Evolutionary conservation across 1,140 invertebrate genomes (phyloP).

Genomic region (Ceratina calcarata): DNA sequence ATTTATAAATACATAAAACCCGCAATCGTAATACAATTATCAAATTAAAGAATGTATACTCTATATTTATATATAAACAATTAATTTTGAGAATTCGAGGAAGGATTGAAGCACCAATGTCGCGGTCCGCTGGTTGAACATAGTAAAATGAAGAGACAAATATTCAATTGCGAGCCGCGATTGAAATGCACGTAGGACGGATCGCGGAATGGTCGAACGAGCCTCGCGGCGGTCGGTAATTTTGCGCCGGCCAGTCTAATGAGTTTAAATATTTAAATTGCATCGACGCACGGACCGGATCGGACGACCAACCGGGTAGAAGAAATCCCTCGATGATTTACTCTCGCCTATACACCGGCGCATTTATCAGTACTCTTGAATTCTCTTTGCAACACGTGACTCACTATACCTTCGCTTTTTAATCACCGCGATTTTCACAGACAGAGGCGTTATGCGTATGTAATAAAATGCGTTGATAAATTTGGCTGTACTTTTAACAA

Average conservation of each 20-base stretch:
- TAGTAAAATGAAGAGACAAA: conserved; percentile 8
- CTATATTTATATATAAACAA: no score
- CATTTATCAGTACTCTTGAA: conserved; percentile 40
- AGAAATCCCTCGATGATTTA: conserved; percentile 33
- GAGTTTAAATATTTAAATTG: conserved; percentile 50
- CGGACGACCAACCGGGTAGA: neutral
- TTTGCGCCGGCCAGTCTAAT: conserved; percentile 21
- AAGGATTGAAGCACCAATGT: no score
- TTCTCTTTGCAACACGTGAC: neutral
- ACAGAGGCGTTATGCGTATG: conserved; percentile 37
- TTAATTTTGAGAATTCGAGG: no score
- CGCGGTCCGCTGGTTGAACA: neutral
- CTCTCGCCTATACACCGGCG: conserved; percentile 22
- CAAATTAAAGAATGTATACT: no score
- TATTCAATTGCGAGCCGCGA: conserved; percentile 33
- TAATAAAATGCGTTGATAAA: no score
- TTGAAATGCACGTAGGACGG: conserved; percentile 3
- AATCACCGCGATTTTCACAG: conserved; percentile 19
- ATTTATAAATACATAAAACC: no score
- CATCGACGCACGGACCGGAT: neutral
- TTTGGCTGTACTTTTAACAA: no score
- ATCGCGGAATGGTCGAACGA: neutral
- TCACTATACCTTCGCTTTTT: conserved; percentile 43
- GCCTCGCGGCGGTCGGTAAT: conserved; percentile 19
- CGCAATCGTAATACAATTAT: no score